Conservation (phyloP, 2,888 invertebrate genomes). For the Sinhomidia bicolor region DNA sequence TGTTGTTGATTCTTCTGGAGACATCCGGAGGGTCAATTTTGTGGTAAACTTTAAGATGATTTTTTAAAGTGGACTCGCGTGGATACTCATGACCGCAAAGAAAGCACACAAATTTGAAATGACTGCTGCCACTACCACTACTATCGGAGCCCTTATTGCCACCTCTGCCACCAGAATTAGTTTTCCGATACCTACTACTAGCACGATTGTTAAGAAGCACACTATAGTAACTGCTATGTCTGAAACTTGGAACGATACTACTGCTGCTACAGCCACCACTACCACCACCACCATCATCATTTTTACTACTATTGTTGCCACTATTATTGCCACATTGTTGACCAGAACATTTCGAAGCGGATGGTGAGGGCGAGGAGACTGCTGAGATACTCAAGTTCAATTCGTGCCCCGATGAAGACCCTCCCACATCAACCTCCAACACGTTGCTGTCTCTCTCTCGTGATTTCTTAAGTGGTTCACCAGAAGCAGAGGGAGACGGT, state of each 20-base stretch:
- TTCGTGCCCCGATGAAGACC: constrained; percentile 55
- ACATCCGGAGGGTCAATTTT: constrained; percentile 77
- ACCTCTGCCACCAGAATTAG: constrained; percentile 66
- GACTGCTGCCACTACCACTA: constrained; percentile 65
- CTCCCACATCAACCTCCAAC: constrained; percentile 63
- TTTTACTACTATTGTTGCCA: constrained; percentile 9
- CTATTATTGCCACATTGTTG: constrained; percentile 41
- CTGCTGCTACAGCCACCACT: constrained; percentile 42
- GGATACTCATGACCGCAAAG: constrained; percentile 80
- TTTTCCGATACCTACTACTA: constrained; percentile 66
- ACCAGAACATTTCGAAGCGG: constrained; percentile 59
- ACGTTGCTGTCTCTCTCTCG: constrained; percentile 40
- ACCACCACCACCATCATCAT: constrained; percentile 41
- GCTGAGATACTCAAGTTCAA: constrained; percentile 65
- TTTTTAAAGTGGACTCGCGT: constrained; percentile 79
- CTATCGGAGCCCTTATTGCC: constrained; percentile 65
- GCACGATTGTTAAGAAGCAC: constrained; percentile 67
- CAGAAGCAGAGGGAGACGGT: constrained; percentile 43
- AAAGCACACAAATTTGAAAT: constrained; percentile 79
- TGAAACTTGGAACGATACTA: constrained; percentile 45
- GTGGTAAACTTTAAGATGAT: constrained; percentile 80
- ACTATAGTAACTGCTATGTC: constrained; percentile 60
- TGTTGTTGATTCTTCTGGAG: constrained; percentile 61
- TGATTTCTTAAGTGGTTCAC: constrained; percentile 43
- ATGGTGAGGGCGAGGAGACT: constrained; percentile 31